A percentile compares a stretch with the other conserved stretches of the same genome.
Conservation (phyloP, 2,888 invertebrate genomes). For the Pristionchus maxplancki region DNA sequence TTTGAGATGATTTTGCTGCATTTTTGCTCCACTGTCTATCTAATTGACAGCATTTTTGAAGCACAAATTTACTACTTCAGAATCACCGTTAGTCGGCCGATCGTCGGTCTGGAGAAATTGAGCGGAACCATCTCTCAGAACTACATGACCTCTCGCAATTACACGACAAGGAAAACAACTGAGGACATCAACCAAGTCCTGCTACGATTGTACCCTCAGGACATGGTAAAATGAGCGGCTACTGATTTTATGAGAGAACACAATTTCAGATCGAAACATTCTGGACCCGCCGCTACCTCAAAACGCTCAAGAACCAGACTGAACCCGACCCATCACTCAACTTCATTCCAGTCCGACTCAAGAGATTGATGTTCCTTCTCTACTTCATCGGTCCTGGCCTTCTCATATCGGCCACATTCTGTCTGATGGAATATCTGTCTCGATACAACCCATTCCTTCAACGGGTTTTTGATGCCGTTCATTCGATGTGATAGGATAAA, state of each 20-base stretch:
- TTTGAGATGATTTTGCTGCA: no score
- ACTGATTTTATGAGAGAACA: no score
- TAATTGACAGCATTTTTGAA: no score
- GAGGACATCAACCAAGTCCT: not conserved
- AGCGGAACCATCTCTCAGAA: not conserved
- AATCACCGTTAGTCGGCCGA: not conserved
- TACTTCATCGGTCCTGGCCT: not conserved
- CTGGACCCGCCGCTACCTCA: not conserved
- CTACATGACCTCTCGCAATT: slow-evolving; percentile 23
- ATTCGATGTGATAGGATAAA: not conserved
- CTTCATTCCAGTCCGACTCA: not conserved
- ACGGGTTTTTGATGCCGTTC: not conserved
- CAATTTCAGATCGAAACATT: not conserved
- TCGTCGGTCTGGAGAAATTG: not conserved
- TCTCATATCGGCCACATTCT: not conserved
- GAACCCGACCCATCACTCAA: not conserved
- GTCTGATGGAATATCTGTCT: not conserved
- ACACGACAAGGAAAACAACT: not conserved
- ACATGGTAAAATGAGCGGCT: no score
- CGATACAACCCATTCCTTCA: not conserved
- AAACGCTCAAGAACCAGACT: not conserved
- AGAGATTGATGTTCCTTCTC: not conserved
- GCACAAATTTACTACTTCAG: no score
- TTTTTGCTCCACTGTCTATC: no score
- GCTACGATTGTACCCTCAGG: not conserved